A percentile compares a stretch with the other conserved stretches of the same genome.
phyloP scores from a whole-genome alignment of 2,888 invertebrate genomes.

The Hemithea aestivaria region DNA sequence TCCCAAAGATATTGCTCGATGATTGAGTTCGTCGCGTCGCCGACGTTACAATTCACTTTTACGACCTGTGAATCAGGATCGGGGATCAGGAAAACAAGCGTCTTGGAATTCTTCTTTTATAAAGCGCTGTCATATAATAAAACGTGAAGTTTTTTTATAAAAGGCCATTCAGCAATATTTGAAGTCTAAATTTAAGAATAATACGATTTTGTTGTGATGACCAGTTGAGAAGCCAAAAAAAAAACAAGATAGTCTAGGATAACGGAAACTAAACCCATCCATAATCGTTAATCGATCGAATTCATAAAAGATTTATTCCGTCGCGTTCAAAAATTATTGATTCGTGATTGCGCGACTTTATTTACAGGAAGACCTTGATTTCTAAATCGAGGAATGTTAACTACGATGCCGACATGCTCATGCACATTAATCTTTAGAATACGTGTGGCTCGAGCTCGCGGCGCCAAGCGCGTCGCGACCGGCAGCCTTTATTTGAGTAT shows the following conservation, averaged over 20 bases:
- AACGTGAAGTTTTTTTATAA: too few relatives aligned
- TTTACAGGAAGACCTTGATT: constrained; percentile 26
- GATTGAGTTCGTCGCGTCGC: constrained; percentile 17
- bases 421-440: constrained; percentile 47
- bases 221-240: too few relatives aligned
- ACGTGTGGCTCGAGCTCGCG: constrained; percentile 42
- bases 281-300: too few relatives aligned
- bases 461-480: constrained; percentile 44
- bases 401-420: constrained; percentile 36
- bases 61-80: constrained; percentile 28
- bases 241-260: too few relatives aligned
- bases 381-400: constrained; percentile 28
- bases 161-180: too few relatives aligned
- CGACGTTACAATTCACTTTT: constrained; percentile 37
- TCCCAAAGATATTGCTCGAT: constrained; percentile 19
- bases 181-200: too few relatives aligned
- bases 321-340: constrained; percentile 24
- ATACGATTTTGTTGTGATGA: too few relatives aligned
- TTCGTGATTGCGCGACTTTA: constrained; percentile 18
- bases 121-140: too few relatives aligned
- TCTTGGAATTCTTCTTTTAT: too few relatives aligned
- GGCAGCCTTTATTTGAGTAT: constrained; percentile 58
- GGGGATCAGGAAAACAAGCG: too few relatives aligned
- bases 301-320: constrained; percentile 9
- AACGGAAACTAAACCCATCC: too few relatives aligned